Evolutionary conservation across 2,888 invertebrate genomes (phyloP), one percentile per base, ranked within the genome.

Genomic region (Patella depressa): DNA sequence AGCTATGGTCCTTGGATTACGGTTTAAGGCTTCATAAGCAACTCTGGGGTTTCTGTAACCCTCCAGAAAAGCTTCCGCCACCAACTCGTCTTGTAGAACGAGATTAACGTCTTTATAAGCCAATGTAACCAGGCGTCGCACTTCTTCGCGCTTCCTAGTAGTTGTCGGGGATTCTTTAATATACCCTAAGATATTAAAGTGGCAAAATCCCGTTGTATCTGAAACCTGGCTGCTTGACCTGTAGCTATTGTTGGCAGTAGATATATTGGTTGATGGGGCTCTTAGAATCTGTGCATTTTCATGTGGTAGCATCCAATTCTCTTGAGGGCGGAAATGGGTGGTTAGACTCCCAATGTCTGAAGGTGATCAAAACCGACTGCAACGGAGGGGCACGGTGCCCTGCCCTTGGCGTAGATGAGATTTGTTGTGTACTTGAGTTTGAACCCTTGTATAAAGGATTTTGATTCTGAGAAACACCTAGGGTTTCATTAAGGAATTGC

Each of bases 11-110:
- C 5, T 57, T 3, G 57, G 57, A 11, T 57, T 57, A 17, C 57
- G 14, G n/a, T 57, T 57, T n/a, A 57, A 57, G n/a, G 57, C 57
- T 57, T 57, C 57, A 57, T 57, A 17, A 57, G 15, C 57, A 57
- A 57, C n/a, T 57, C n/a, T 57, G 57, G 57, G n/a, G 57, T 57
- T 57, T n/a, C n/a, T 57, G n/a, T 57, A 17, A n/a, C 57, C 57
- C n/a, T 57, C 12, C 57, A 57, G n/a, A 57, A 57, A 57, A 14
- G 57, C 14, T 57, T 57, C 57, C 4, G 57, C 57, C 0, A 11
- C 57, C 15, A 57, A n/a, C n/a, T 57, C 57, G 14, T 57, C 57
- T n/a, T 57, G 57, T 17, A 57, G n/a, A 57, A 14, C n/a, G 15
- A 57, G n/a, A 57, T 57, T n/a, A 57, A 57, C 57, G n/a, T 57